These are phyloP conservation scores for Neopelma chrysocephalum DNA, from an alignment of 2,797 vertebrate genomes.

Conservation along the genomic window DNA sequence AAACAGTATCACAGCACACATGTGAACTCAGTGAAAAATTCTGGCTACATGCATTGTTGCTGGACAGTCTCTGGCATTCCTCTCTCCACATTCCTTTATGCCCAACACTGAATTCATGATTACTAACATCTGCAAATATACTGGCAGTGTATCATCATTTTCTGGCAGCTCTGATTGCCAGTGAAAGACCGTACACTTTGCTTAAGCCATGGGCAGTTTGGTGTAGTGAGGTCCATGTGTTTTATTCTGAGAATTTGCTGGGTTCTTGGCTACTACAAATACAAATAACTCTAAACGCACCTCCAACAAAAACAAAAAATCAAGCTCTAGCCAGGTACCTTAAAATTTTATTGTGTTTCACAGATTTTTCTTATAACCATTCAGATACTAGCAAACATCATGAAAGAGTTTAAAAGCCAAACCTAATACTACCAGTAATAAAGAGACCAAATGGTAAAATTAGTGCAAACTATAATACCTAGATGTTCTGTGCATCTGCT, in stretches of 20 bases:
- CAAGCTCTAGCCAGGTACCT: not conserved
- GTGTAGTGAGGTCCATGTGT: not conserved
- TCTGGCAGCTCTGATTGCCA: not conserved
- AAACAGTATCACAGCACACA: not conserved
- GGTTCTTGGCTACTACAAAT: not conserved
- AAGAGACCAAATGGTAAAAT: not conserved
- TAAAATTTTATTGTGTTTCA: not conserved
- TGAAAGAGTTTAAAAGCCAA: not conserved
- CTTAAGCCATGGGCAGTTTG: not conserved
- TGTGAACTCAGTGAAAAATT: slow-evolving; percentile 42
- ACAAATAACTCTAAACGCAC: not conserved
- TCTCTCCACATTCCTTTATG: not conserved
- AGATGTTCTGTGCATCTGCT: not conserved
- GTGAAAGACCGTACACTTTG: not conserved
- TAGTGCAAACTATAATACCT: not conserved
- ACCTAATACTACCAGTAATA: not conserved
- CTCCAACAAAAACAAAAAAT: not conserved
- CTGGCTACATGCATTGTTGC: not conserved
- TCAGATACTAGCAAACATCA: not conserved
- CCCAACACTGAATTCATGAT: slow-evolving; percentile 25
- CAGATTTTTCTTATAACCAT: not conserved
- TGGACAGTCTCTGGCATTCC: not conserved
- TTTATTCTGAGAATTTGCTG: not conserved
- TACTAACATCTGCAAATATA: slow-evolving; percentile 58
- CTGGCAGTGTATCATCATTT: slow-evolving; percentile 17